Conservation (phyloP, 2,113 vertebrate species). For the Bothrops jararaca region DNA sequence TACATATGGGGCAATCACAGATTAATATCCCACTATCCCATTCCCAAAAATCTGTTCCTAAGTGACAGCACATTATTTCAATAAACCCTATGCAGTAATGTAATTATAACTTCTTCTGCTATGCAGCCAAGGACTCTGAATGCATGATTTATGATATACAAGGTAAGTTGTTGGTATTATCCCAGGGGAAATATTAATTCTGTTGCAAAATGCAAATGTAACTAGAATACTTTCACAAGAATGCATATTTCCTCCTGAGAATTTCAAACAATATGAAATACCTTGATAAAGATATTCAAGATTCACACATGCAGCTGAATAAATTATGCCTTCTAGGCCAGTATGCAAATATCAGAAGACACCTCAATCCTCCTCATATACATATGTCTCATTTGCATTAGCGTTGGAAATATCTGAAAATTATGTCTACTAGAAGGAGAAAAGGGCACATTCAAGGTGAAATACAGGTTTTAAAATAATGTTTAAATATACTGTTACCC, state of each 20-base stretch:
- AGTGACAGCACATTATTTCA: not conserved
- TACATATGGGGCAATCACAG: not conserved
- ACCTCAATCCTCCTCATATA: not conserved
- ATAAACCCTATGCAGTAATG: not conserved
- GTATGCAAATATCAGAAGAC: not conserved
- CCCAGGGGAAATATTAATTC: constrained; percentile 19
- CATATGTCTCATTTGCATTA: constrained; percentile 2
- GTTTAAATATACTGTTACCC: not conserved
- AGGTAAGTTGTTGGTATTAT: constrained; percentile 13
- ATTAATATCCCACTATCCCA: not conserved
- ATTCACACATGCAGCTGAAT: not conserved
- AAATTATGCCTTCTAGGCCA: not conserved
- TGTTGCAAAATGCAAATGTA: constrained; percentile 48
- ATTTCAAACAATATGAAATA: constrained; percentile 20
- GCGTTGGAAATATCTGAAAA: not conserved
- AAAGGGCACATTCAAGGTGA: not conserved
- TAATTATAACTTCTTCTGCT: not conserved
- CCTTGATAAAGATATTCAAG: constrained; percentile 3
- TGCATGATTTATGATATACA: not conserved
- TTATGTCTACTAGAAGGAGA: not conserved
- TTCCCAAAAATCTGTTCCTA: not conserved
- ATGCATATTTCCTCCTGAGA: not conserved
- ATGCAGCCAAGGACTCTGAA: not conserved
- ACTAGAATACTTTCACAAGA: constrained; percentile 6
- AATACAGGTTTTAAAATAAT: not conserved